Percentiles rank a stretch among this genome's conserved stretches.
phyloP scores from a whole-genome alignment of 30 jellyfish, hydroid and myxozoan genomes.

The Aurelia aurita region DNA sequence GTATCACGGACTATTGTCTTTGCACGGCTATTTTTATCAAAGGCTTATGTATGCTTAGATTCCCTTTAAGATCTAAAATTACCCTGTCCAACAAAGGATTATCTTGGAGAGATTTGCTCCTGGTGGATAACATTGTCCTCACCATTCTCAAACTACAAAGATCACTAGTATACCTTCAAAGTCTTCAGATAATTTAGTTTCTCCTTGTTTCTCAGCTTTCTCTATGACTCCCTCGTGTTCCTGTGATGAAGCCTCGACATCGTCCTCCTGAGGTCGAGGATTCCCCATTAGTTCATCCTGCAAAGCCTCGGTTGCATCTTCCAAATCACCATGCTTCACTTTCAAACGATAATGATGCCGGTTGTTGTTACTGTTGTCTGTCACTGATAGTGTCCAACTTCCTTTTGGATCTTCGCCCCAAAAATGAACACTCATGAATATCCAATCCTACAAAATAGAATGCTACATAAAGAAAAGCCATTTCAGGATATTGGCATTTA shows the following conservation, averaged over 20 bases:
- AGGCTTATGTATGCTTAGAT: too few relatives aligned
- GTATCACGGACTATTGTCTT: too few relatives aligned
- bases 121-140: too few relatives aligned
- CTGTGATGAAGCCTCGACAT: slow-evolving; percentile 56
- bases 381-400: slow-evolving; percentile 96
- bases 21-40: too few relatives aligned
- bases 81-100: too few relatives aligned
- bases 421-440: slow-evolving; percentile 99
- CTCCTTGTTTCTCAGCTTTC: slow-evolving; percentile 20
- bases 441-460: slow-evolving; percentile 97
- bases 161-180: slow-evolving; percentile 75
- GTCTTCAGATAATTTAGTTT: slow-evolving; percentile 62
- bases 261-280: slow-evolving; percentile 72
- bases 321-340: slow-evolving; percentile 88
- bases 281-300: slow-evolving; percentile 85
- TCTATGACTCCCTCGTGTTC: slow-evolving; percentile 68
- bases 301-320: slow-evolving; percentile 96
- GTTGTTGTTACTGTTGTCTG: slow-evolving; percentile 89
- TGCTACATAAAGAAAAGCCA: neutral
- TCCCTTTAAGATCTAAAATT: too few relatives aligned
- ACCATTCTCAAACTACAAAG: too few relatives aligned
- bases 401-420: slow-evolving; percentile 99
- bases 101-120: too few relatives aligned
- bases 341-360: slow-evolving; percentile 84
- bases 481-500: neutral